Percentiles rank a stretch among this genome's conserved stretches.
phyloP scores from a whole-genome alignment of 2,113 vertebrate species.

The Crotalus viridis region DNA sequence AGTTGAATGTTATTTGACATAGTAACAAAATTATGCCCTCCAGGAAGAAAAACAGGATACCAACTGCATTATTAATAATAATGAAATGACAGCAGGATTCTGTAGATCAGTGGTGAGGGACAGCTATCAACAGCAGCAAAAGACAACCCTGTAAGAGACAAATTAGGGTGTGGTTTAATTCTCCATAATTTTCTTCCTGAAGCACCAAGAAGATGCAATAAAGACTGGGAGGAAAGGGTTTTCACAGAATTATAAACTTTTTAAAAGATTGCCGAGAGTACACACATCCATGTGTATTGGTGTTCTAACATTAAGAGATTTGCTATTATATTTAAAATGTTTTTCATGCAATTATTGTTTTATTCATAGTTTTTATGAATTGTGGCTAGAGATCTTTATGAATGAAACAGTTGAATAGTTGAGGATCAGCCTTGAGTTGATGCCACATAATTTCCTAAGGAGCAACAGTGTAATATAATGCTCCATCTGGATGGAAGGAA shows the following conservation, averaged over 20 bases:
- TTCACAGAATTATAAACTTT: neutral
- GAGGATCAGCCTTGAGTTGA: neutral
- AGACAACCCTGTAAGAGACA: neutral
- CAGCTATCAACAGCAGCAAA: neutral
- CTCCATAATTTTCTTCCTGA: neutral
- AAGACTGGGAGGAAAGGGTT: neutral
- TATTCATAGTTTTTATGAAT: neutral
- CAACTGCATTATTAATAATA: neutral
- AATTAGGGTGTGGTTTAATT: neutral
- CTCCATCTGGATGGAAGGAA: neutral
- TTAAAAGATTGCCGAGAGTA: neutral
- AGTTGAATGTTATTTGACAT: neutral
- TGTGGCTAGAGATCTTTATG: neutral
- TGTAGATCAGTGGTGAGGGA: neutral
- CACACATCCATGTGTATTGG: neutral
- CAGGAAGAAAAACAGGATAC: neutral
- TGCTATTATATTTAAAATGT: neutral
- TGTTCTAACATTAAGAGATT: neutral
- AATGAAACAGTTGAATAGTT: neutral
- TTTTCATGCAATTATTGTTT: neutral
- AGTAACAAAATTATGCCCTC: neutral
- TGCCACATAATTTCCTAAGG: neutral
- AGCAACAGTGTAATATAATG: neutral
- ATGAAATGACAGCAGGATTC: neutral
- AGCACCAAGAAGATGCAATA: neutral